Evolutionary conservation across 2,113 vertebrate genomes (phyloP).

Genomic region (Saguinus midas): DNA sequence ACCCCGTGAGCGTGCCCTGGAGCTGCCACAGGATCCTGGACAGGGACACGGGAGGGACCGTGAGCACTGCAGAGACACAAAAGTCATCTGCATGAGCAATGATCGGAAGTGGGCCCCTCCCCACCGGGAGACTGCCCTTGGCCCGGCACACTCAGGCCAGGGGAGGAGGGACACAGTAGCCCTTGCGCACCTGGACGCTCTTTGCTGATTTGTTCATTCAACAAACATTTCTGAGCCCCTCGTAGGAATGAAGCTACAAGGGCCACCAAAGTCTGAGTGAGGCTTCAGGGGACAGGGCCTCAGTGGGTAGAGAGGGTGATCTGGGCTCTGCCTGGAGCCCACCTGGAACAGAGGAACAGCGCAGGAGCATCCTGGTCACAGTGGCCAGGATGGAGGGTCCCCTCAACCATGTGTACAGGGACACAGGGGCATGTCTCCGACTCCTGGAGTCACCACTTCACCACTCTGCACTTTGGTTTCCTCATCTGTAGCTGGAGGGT

Average conservation of each 20-base stretch:
- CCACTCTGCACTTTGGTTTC: not conserved
- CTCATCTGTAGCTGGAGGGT: not conserved
- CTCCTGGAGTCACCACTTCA: not conserved
- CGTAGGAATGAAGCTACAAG: not conserved
- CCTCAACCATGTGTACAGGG: not conserved
- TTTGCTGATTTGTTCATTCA: not conserved
- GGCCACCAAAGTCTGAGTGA: not conserved
- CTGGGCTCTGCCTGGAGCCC: not conserved
- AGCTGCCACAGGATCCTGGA: not conserved
- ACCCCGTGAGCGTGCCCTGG: not conserved
- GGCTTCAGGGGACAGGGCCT: not conserved
- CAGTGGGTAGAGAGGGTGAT: not conserved
- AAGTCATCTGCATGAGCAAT: too few relatives aligned
- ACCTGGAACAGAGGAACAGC: not conserved
- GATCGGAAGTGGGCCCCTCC: not conserved
- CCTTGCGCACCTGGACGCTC: too few relatives aligned
- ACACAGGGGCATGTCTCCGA: not conserved
- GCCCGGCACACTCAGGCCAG: not conserved
- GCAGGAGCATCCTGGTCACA: not conserved
- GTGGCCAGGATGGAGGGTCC: not conserved
- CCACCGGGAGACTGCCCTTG: not conserved
- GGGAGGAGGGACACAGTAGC: not conserved
- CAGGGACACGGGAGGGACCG: not conserved
- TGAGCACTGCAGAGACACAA: not conserved
- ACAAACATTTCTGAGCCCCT: not conserved